Percentiles rank a stretch among this genome's conserved stretches.
Conservation (phyloP, 2,888 invertebrate genomes). For the Drosophila testacea region DNA sequence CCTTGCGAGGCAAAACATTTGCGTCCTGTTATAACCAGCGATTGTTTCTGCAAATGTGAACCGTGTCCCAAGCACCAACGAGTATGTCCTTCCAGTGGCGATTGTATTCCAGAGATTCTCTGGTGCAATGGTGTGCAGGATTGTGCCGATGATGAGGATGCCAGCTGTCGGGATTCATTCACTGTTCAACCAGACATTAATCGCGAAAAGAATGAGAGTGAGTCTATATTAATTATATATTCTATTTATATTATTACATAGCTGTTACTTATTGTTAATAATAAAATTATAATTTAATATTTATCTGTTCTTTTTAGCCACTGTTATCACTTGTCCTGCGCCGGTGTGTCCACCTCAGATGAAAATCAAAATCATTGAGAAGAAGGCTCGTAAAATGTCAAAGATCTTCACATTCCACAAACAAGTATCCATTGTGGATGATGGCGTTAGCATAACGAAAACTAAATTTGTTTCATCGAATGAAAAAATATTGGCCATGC, state of each 20-base stretch:
- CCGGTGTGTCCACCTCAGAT: constrained; percentile 86
- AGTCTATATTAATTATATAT: constrained; percentile 23
- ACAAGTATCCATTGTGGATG: constrained; percentile 74
- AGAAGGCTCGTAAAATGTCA: constrained; percentile 84
- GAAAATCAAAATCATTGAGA: constrained; percentile 84
- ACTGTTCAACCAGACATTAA: constrained; percentile 69
- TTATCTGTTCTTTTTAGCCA: constrained; percentile 29
- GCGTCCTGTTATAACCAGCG: constrained; percentile 87
- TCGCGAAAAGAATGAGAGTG: constrained; percentile 75
- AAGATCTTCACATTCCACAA: constrained; percentile 85
- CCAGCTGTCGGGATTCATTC: constrained; percentile 86
- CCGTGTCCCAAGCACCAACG: constrained; percentile 89
- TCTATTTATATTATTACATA: background rate
- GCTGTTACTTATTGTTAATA: too few species aligned
- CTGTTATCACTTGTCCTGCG: constrained; percentile 84
- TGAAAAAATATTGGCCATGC: constrained; percentile 76
- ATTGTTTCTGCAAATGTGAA: constrained; percentile 91
- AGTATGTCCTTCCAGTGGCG: constrained; percentile 90
- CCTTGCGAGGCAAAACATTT: constrained; percentile 87
- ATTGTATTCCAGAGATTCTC: constrained; percentile 89
- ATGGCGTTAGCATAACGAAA: constrained; percentile 78
- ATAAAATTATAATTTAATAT: too few species aligned
- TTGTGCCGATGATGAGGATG: constrained; percentile 92
- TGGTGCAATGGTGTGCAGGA: constrained; percentile 94
- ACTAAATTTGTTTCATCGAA: constrained; percentile 76